phyloP scores from a whole-genome alignment of 2,113 vertebrate species.

The Empidonax alnorum region DNA sequence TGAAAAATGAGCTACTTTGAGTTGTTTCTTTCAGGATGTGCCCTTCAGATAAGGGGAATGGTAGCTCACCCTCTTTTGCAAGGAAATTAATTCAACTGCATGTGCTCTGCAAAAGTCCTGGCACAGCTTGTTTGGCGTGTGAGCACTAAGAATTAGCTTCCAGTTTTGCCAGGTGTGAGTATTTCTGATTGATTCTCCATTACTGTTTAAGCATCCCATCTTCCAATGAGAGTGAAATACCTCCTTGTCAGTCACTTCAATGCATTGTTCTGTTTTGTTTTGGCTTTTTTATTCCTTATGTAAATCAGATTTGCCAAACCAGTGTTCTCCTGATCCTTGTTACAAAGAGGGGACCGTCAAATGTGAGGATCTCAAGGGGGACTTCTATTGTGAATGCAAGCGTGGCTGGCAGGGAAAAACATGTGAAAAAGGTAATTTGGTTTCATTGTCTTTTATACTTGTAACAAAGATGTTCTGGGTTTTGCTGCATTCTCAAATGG shows the following conservation, averaged over 20 bases:
- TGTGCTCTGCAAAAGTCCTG: not conserved
- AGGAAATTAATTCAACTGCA: not conserved
- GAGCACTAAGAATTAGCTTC: not conserved
- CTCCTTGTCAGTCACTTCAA: not conserved
- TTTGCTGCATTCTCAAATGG: not conserved
- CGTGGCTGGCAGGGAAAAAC: slow-evolving; percentile 86
- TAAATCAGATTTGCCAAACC: slow-evolving; percentile 90
- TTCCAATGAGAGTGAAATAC: not conserved
- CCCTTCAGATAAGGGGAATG: not conserved
- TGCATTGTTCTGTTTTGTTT: not conserved
- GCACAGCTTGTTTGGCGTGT: not conserved
- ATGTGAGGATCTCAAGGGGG: slow-evolving; percentile 92
- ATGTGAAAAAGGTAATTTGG: slow-evolving; percentile 84
- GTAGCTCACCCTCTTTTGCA: not conserved
- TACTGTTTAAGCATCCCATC: not conserved
- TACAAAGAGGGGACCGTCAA: slow-evolving; percentile 76
- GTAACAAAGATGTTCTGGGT: not conserved
- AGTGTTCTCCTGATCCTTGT: slow-evolving; percentile 92
- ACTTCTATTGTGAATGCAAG: slow-evolving; percentile 90
- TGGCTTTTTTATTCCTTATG: not conserved
- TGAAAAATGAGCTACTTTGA: not conserved
- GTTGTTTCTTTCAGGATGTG: not conserved
- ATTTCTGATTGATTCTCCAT: not conserved
- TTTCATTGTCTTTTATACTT: not conserved
- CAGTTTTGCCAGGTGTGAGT: not conserved